Percentiles rank a stretch among this genome's conserved stretches.
Conservation (phyloP, 2,888 invertebrate species). For the Anticlea derivata region DNA sequence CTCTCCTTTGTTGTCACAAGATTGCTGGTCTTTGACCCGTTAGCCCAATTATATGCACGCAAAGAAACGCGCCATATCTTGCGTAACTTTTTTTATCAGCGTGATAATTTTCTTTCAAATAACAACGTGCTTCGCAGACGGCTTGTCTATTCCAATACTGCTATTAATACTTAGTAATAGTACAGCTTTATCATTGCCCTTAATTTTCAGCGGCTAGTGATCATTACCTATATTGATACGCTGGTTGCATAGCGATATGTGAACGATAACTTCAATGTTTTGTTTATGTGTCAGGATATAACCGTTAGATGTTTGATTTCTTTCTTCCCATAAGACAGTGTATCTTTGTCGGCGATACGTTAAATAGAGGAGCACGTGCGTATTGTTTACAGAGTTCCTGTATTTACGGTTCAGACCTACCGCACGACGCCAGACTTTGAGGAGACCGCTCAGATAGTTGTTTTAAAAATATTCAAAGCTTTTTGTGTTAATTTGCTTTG, state of each 20-base stretch:
- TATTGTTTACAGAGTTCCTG: constrained; percentile 54
- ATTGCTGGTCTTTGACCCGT: constrained; percentile 66
- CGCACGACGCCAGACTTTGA: constrained; percentile 51
- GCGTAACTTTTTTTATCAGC: constrained; percentile 47
- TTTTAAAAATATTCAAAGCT: constrained; percentile 37
- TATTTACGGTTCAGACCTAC: constrained; percentile 62
- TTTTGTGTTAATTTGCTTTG: constrained; percentile 45
- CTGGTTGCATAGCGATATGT: constrained; percentile 5
- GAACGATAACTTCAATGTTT: constrained; percentile 9
- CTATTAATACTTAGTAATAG: constrained; percentile 20
- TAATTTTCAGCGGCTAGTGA: constrained; percentile 14
- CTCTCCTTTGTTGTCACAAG: constrained; percentile 47
- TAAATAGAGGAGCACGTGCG: constrained; percentile 56
- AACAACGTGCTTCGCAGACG: constrained; percentile 27
- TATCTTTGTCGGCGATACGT: constrained; percentile 52
- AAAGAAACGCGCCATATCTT: constrained; percentile 41
- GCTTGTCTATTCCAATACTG: constrained; percentile 31
- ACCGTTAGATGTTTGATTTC: constrained; percentile 32
- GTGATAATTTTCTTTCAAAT: constrained; percentile 39
- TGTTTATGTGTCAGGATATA: constrained; percentile 22
- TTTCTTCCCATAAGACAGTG: constrained; percentile 43
- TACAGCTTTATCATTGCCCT: constrained; percentile 19
- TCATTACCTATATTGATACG: constrained; percentile 7
- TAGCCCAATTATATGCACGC: constrained; percentile 54
- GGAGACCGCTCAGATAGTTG: constrained; percentile 39